Base-by-base conservation (phyloP, 2,888 invertebrate species). In the Andrena chrysosceles region DNA sequence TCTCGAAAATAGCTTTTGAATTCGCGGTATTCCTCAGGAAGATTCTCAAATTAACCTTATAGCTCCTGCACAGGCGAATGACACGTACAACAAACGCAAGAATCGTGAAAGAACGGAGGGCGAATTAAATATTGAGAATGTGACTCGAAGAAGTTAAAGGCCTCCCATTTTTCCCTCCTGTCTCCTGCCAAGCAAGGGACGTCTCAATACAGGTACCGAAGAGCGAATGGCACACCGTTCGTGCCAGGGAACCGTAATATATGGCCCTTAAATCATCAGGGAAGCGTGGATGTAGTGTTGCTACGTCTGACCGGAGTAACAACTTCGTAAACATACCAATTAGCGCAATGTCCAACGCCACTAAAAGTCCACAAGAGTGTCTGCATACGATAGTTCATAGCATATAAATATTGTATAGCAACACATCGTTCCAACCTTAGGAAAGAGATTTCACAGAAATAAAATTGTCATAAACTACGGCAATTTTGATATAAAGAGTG, bases 291-390 rank as follows among this genome's bases (percentile, higher is more conserved):
- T 91, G 91, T 91, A 87, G 92, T 91, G 92, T 91, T 91, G 90
- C 91, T 91, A 87, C 90, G 88, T 89, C 90, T 88, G 90, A 89
- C 89, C 86, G 81, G 87, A 69, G 88, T 92, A 92, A 93, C 92
- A 92, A 91, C 92, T 92, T 91, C 90, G 91, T 91, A 92, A 93
- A 93, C 93, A 92, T 93, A 93, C 93, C 93, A 93, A 93, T 93
- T 93, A 93, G 92, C 83, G 62, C 80, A 64, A 13, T 72, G 71
- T 81, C 54, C 79, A 10, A 26, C 54, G 49, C 54, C 31, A 49
- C 78, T 62, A 60, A 31, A 23, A 59, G 29, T 62, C 60, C 2
- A 0, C 52, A 16, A 8, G 10, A 33, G 26, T 70, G 62, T 71
- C 59, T 70, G 64, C 69, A 66, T 82, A 81, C 31, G 49, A 16